Percentiles rank a stretch among this genome's conserved stretches.
Evolutionary conservation across 2,797 vertebrate genomes (phyloP).

Genomic region (Helarctos malayanus): DNA sequence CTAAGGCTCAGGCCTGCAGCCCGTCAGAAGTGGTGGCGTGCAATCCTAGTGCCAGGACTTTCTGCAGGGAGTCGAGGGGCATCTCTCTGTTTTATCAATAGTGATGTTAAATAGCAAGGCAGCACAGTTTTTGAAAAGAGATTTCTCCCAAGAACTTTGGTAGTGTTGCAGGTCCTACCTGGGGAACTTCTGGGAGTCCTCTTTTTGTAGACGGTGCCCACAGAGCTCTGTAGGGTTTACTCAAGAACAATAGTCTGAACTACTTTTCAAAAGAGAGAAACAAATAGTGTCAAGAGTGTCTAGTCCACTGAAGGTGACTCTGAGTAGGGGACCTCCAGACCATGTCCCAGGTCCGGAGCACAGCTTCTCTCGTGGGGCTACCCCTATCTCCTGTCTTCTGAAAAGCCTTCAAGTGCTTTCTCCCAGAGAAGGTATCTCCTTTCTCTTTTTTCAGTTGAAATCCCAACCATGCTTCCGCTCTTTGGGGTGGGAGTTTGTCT

Average conservation of each 20-base stretch:
- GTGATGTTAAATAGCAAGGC: not conserved
- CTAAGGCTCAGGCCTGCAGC: too few species aligned
- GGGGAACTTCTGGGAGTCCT: not conserved
- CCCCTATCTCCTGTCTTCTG: not conserved
- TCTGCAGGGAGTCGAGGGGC: not conserved
- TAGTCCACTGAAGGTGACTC: not conserved
- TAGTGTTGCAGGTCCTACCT: not conserved
- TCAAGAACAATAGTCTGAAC: not conserved
- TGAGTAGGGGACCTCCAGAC: too few species aligned
- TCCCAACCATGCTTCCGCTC: not conserved
- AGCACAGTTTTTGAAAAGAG: not conserved
- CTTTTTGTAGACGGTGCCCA: not conserved
- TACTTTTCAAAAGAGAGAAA: not conserved
- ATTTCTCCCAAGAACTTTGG: not conserved
- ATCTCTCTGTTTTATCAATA: not conserved
- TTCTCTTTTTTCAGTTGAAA: not conserved
- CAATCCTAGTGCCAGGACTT: not conserved
- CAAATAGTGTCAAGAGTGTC: not conserved
- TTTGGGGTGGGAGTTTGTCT: not conserved
- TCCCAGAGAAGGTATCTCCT: not conserved
- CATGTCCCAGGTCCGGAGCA: not conserved
- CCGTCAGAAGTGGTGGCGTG: not conserved
- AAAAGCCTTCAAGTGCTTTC: not conserved
- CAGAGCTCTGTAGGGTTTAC: not conserved
- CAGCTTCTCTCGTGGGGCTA: fast-evolving